Percentiles rank a stretch among this genome's conserved stretches.
These are phyloP conservation scores for Colistium nudipinnis DNA, from an alignment of 2,113 vertebrate species.

Conservation along the genomic window DNA sequence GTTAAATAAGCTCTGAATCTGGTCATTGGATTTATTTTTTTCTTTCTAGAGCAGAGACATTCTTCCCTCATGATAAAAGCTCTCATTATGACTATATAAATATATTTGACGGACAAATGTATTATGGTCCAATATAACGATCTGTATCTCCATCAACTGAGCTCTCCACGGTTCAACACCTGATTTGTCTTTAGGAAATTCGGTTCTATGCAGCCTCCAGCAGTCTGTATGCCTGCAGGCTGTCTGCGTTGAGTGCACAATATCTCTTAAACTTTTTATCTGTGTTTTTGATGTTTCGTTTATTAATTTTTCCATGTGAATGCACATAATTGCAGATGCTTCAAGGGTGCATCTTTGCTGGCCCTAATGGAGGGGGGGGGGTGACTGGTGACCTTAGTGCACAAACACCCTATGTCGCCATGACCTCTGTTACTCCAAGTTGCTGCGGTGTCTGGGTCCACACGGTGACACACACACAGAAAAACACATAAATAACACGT, in stretches of 20 bases:
- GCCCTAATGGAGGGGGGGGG: neutral
- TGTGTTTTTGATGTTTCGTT: neutral
- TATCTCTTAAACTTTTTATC: neutral
- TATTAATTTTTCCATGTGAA: neutral
- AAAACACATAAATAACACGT: constrained; percentile 8
- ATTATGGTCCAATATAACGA: neutral
- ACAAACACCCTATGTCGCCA: neutral
- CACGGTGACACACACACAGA: neutral
- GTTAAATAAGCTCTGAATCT: neutral
- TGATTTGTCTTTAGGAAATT: neutral
- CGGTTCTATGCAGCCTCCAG: neutral
- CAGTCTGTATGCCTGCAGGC: constrained; percentile 1
- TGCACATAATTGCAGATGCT: neutral
- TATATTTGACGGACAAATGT: too few relatives aligned
- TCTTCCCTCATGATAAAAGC: neutral
- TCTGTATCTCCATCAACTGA: too few relatives aligned
- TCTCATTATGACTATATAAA: too few relatives aligned
- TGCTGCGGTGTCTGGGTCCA: neutral
- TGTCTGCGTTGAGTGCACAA: neutral
- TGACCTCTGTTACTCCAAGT: neutral
- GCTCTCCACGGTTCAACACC: neutral
- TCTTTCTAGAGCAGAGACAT: neutral
- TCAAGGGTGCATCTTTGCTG: neutral
- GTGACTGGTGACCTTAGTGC: neutral
- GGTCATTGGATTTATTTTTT: neutral